Evolutionary conservation across 1,140 invertebrate genomes (phyloP), one percentile per base, ranked within the genome.

Genomic region (Caenorhabditis inopinata): DNA sequence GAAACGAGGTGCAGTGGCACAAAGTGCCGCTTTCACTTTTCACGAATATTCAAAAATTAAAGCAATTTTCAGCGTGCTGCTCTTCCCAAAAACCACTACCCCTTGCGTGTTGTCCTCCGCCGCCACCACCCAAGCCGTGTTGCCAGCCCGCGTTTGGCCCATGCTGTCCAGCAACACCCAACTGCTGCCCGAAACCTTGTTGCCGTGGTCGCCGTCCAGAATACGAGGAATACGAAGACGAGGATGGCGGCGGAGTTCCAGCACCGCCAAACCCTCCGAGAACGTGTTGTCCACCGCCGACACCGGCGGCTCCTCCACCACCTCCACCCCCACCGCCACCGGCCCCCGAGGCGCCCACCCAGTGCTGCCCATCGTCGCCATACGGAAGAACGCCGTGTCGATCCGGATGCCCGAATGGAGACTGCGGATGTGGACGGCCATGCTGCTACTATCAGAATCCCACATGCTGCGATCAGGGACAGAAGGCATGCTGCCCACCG

Each of bases 71-170:
- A 82, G 83, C 45, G 14, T 85, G 83, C 46, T 85, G 81, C 48
- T 75, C 74, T 16, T 58, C 74, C 14, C 35, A 38, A 42, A 42
- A 62, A 27, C 84, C 84, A 1, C 47, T 85, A 9, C 84, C 84
- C 6, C 62, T 85, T 9, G 84, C 84, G 9, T 85, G 84, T 45
- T 85, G 84, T 58, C 83, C 83, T 48, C 84, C 84, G 16, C 84
- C 84, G 12, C 84, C 84, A 4, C 84, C 84, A 35, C 84, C 84
- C n/a, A 85, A 85, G 47, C 84, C 84, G 7, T 85, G 84, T 62
- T 85, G 84, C 45, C 81, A 83, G 42, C 84, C 84, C 7, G 79
- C 83, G 6, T 85, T 78, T 53, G 84, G 84, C 7, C 84, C 84
- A 7, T 85, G 84, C 35, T 85, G 84, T 46, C 84, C 84, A 4